phyloP scores from a whole-genome alignment of 2,888 invertebrate genomes.

The Ferdinandea cuprea region DNA sequence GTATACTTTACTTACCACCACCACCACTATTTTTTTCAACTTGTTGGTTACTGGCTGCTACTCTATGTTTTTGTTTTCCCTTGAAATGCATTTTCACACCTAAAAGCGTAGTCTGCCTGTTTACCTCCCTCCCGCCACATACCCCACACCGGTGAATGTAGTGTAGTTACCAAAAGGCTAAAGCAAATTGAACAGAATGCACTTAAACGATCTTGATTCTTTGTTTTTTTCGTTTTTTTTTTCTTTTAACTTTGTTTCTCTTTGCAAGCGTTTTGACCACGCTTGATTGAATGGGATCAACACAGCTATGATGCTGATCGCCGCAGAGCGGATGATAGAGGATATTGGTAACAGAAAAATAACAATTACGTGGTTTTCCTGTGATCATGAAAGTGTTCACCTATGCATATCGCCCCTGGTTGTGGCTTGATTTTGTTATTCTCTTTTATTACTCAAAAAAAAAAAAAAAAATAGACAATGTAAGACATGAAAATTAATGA shows the following conservation, averaged over 20 bases:
- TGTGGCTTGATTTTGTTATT: slow-evolving; percentile 24
- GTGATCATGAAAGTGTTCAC: slow-evolving; percentile 82
- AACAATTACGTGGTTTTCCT: slow-evolving; percentile 83
- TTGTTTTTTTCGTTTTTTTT: no score
- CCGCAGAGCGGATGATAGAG: slow-evolving; percentile 58
- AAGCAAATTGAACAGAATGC: slow-evolving; percentile 49
- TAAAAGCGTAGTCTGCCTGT: slow-evolving; percentile 37
- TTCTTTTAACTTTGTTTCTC: slow-evolving; percentile 55
- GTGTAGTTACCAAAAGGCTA: background rate
- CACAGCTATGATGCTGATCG: slow-evolving; percentile 38
- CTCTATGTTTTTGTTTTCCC: slow-evolving; percentile 24
- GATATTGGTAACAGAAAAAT: slow-evolving; percentile 40
- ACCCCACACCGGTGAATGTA: slow-evolving; percentile 54
- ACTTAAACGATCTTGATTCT: slow-evolving; percentile 72
- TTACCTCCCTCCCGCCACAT: slow-evolving; percentile 5
- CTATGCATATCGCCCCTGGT: slow-evolving; percentile 81
- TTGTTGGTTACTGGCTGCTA: slow-evolving; percentile 21
- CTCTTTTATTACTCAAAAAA: slow-evolving; percentile 9
- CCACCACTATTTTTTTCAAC: slow-evolving; percentile 70
- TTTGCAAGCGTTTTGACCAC: slow-evolving; percentile 66
- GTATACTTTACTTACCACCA: slow-evolving; percentile 45
- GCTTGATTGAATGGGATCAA: slow-evolving; percentile 75
- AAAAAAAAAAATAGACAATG: slow-evolving; percentile 19
- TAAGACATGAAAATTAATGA: slow-evolving; percentile 61
- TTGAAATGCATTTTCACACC: slow-evolving; percentile 67